A percentile compares a stretch with the other conserved stretches of the same genome.
Evolutionary conservation across 2,113 vertebrate genomes (phyloP).

Genomic region (Choloepus hoffmanni): DNA sequence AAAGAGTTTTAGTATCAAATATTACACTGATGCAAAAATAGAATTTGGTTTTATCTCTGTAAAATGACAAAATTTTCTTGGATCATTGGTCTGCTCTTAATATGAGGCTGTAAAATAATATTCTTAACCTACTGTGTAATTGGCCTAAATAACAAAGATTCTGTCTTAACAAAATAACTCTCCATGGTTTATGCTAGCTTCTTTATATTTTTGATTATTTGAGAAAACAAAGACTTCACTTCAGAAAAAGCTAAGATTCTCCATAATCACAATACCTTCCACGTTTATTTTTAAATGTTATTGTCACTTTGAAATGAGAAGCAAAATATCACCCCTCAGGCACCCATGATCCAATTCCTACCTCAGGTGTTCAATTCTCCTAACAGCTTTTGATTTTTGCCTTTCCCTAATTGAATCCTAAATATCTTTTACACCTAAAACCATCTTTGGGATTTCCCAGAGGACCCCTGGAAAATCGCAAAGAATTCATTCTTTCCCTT

Average conservation of each 20-base stretch:
- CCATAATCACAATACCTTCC: not conserved
- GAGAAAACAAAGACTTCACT: slow-evolving; percentile 17
- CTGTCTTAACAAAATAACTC: not conserved
- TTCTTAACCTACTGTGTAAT: not conserved
- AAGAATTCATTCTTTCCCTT: not conserved
- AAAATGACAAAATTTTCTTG: slow-evolving; percentile 13
- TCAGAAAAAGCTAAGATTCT: slow-evolving; percentile 4
- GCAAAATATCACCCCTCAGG: not conserved
- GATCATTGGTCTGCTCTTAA: not conserved
- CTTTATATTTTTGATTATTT: not conserved
- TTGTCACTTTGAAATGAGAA: slow-evolving; percentile 23
- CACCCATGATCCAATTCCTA: not conserved
- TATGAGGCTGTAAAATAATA: not conserved
- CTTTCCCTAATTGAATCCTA: slow-evolving; percentile 28
- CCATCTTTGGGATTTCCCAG: slow-evolving; percentile 3
- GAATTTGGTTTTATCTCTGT: not conserved
- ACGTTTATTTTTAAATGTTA: slow-evolving; percentile 16
- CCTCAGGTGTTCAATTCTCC: not conserved
- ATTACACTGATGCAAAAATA: not conserved
- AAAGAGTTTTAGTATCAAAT: slow-evolving; percentile 9
- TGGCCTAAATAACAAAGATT: not conserved
- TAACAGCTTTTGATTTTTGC: slow-evolving; percentile 41
- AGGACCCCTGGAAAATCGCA: not conserved
- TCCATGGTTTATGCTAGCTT: not conserved
- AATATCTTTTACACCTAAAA: slow-evolving; percentile 43